A percentile compares a stretch with the other conserved stretches of the same genome.
phyloP scores from a whole-genome alignment of 37 sponge, comb jelly and placozoan genomes.

The Hexactinellida sp. region DNA sequence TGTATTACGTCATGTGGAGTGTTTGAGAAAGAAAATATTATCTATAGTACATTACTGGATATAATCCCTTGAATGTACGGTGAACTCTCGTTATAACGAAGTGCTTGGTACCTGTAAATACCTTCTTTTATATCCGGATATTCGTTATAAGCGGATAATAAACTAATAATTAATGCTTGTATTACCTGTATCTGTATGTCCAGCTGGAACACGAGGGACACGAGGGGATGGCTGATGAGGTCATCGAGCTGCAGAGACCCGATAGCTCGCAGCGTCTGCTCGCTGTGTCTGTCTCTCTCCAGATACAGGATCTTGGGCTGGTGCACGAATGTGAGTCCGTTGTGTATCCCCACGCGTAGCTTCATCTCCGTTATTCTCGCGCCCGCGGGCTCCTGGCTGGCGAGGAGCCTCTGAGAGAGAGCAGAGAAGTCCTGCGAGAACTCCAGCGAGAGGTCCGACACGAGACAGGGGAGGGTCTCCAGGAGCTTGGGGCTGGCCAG shows the following conservation, averaged over 20 bases:
- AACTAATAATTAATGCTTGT: no score
- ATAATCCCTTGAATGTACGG: no score
- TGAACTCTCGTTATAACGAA: no score
- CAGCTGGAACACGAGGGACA: not conserved
- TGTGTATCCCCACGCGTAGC: not conserved
- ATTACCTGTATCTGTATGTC: not conserved
- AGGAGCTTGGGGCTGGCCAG: not conserved
- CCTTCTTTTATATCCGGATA: no score
- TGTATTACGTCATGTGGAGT: no score
- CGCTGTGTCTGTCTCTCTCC: slow-evolving; percentile 8
- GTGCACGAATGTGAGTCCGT: slow-evolving; percentile 1
- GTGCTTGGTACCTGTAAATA: no score
- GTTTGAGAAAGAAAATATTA: no score
- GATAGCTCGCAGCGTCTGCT: not conserved
- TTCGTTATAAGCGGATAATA: no score
- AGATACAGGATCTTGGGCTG: not conserved
- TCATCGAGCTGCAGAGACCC: not conserved
- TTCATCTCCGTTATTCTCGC: not conserved
- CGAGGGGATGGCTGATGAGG: not conserved
- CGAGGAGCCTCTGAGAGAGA: not conserved
- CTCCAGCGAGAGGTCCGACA: not conserved
- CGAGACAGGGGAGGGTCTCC: slow-evolving; percentile 4
- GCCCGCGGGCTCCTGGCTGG: not conserved
- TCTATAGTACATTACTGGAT: no score
- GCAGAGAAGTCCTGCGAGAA: not conserved